phyloP scores from a whole-genome alignment of 2,113 vertebrate species.

The Acinonyx jubatus region DNA sequence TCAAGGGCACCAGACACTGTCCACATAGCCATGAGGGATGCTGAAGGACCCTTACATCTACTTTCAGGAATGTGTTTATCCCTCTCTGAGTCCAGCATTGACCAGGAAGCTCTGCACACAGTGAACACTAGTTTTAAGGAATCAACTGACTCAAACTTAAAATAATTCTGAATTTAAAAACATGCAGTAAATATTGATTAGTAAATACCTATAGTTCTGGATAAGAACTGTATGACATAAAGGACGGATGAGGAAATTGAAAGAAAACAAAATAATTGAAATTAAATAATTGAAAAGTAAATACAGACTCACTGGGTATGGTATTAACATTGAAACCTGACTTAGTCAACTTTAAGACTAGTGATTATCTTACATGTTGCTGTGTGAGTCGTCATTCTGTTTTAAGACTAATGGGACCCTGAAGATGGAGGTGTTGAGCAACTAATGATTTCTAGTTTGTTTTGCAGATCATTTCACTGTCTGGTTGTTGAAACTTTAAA shows the following conservation, averaged over 20 bases:
- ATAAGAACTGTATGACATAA: background rate
- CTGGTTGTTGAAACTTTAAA: background rate
- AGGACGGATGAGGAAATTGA: background rate
- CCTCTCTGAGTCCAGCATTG: background rate
- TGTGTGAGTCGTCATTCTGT: background rate
- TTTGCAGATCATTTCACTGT: conserved; percentile 16
- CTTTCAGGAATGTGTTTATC: background rate
- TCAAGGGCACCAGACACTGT: background rate
- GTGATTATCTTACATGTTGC: background rate
- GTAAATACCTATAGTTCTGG: background rate
- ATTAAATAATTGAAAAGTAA: background rate
- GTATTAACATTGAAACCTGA: background rate
- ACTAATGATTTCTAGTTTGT: background rate
- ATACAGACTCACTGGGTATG: background rate
- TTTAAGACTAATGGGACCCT: background rate
- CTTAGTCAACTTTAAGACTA: background rate
- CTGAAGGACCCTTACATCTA: background rate
- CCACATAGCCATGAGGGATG: background rate
- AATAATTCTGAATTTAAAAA: conserved; percentile 14
- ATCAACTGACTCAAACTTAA: background rate
- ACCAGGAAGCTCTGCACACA: background rate
- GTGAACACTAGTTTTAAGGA: background rate
- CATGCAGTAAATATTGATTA: background rate
- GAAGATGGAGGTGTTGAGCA: conserved; percentile 2
- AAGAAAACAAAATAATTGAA: conserved; percentile 37